Percentiles rank a stretch among this genome's conserved stretches.
phyloP scores from a whole-genome alignment of 2,888 invertebrate genomes.

The Eristalis pertinax region DNA sequence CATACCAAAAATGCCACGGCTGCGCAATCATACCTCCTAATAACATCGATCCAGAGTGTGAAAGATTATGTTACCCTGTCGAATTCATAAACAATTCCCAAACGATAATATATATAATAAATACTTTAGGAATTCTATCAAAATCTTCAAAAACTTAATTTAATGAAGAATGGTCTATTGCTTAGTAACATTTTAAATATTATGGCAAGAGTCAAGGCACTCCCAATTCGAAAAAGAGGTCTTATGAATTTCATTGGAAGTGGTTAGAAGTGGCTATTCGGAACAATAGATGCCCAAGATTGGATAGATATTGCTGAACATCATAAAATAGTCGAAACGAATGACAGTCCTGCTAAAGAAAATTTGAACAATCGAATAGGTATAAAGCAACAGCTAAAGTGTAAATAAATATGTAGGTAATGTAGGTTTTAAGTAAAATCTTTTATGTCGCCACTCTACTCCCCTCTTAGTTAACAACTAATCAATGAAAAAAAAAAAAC shows the following conservation, averaged over 20 bases:
- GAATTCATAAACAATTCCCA: neutral
- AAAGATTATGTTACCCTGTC: neutral
- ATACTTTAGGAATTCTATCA: neutral
- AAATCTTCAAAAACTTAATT: neutral
- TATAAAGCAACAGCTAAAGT: constrained; percentile 12
- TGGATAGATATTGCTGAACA: no score
- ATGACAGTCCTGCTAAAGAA: constrained; percentile 6
- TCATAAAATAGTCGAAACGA: no score
- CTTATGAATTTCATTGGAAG: no score
- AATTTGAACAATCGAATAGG: constrained; percentile 6
- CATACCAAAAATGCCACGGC: no score
- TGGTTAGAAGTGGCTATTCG: no score
- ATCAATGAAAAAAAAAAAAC: no score
- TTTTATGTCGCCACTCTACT: no score
- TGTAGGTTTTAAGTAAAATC: no score
- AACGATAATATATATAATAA: neutral
- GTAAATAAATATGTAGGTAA: no score
- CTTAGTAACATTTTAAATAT: constrained; percentile 9
- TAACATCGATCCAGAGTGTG: neutral
- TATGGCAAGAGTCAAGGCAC: constrained; percentile 11
- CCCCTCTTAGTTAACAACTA: no score
- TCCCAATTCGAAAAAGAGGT: neutral
- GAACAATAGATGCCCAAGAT: no score
- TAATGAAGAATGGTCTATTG: neutral
- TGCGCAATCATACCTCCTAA: neutral